Base-by-base conservation (phyloP, 2,797 vertebrate genomes). In the Helicolenus hilgendorfi region DNA sequence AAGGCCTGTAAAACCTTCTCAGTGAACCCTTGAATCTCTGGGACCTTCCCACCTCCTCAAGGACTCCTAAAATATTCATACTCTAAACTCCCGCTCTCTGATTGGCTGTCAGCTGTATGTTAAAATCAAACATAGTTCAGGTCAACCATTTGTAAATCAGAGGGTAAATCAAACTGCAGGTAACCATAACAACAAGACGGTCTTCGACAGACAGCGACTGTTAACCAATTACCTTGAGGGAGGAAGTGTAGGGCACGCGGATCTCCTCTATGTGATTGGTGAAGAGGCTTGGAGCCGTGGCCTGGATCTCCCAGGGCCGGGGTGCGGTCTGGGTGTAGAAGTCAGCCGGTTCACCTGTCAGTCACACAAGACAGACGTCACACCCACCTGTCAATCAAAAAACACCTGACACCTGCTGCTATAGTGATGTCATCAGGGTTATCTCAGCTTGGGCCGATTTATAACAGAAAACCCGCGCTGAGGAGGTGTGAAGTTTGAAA, bases 201-300 rank as follows among this genome's bases (percentile, higher is more conserved):
- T 26, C 5, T 74, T 24, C 56, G 31, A 77, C 0, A 1, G 62
- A 63, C 55, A 62, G 22, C 0, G n/a, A 5, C 13, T 27, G 13
- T 29, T 14, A 27, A 68, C 38, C 79, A 71, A 5, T 83, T 31
- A 97, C 96, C 97, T 97, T 97, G 62, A 97, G 36, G 29, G 96
- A 94, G 58, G 97, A 95, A 24, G 97, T 97, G 84, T 69, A 96
- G 2, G 97, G 97, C 31, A 97, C 97, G 5, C 85, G 92, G 72
- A 97, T 94, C 62, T 90, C 77, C 79, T 96, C 53, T 0, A 1
- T 94, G 5, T 92, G 79, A 11, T 96, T 31, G 35, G 77, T 89
- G 85, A 97, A 97, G 63, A 94, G 76, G 14, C 29, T 41, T 0
- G 97, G 96, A 20, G 91, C 0, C 11, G 88, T 90, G 83, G 86